Percentiles rank a stretch among this genome's conserved stretches.
phyloP scores from a whole-genome alignment of 2,797 vertebrate species.

The Pitangus sulphuratus region DNA sequence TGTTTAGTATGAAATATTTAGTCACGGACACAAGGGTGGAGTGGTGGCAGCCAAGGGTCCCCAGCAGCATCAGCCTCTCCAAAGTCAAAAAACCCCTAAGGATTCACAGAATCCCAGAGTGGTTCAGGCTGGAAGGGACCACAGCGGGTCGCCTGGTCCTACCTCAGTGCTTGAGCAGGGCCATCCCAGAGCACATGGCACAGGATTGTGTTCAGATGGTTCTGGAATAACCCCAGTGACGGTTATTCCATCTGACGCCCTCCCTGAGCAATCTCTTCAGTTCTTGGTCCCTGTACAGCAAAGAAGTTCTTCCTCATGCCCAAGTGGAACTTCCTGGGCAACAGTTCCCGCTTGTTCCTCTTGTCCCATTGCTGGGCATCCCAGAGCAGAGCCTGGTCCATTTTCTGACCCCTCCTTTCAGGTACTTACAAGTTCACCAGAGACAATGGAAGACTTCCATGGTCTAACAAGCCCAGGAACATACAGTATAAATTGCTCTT shows the following conservation, averaged over 20 bases:
- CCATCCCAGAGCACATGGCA: neutral
- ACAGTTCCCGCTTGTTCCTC: neutral
- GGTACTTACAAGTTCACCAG: neutral
- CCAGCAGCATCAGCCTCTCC: accelerated
- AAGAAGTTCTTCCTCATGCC: neutral
- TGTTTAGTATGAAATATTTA: neutral
- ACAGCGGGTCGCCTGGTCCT: neutral
- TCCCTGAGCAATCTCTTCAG: neutral
- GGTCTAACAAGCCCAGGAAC: neutral
- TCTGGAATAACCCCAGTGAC: neutral
- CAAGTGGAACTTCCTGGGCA: neutral
- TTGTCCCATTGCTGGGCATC: neutral
- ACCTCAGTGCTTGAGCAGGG: neutral
- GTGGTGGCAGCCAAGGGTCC: neutral
- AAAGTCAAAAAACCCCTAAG: accelerated
- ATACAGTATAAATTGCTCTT: neutral
- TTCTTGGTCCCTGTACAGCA: no score
- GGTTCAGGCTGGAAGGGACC: neutral
- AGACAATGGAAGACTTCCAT: neutral
- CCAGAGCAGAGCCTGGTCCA: neutral
- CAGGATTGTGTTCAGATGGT: no score
- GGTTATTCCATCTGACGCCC: neutral
- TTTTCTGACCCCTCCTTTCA: neutral
- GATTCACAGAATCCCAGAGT: neutral
- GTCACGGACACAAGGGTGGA: neutral